These are phyloP conservation scores for Platycheirus albimanus DNA, from an alignment of 2,888 invertebrate genomes.

Conservation along the genomic window DNA sequence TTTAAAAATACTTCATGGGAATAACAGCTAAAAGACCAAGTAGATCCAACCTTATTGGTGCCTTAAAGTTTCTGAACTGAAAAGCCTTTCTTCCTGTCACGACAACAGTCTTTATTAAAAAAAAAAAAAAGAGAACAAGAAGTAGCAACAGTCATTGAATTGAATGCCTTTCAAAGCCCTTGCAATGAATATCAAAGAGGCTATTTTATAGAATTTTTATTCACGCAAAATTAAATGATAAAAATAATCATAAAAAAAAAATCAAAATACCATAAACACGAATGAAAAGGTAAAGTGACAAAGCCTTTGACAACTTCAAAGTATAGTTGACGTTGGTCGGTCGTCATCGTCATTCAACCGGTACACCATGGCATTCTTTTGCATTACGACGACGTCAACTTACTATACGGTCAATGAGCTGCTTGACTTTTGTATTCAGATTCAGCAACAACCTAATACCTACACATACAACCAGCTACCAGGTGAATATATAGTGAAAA, in stretches of 20 bases:
- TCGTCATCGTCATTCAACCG: conserved; percentile 22
- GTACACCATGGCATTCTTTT: not conserved
- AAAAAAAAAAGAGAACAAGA: not conserved
- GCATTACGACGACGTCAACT: too few relatives aligned
- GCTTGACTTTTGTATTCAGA: not conserved
- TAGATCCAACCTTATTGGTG: too few relatives aligned
- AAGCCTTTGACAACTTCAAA: conserved; percentile 15
- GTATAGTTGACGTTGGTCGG: too few relatives aligned
- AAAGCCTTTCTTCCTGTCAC: conserved; percentile 65
- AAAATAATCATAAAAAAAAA: too few relatives aligned
- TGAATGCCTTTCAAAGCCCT: conserved; percentile 22
- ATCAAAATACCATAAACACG: conserved; percentile 16
- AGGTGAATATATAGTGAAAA: conserved; percentile 17
- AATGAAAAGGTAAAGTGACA: conserved; percentile 15
- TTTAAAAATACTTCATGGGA: too few relatives aligned
- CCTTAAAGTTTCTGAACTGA: too few relatives aligned
- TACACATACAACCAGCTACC: not conserved
- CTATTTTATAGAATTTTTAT: conserved; percentile 49
- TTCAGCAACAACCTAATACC: too few relatives aligned
- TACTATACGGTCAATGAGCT: conserved; percentile 2
- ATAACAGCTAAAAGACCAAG: too few relatives aligned
- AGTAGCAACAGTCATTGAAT: not conserved
- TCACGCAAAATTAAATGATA: conserved; percentile 44
- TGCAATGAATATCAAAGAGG: conserved; percentile 54
- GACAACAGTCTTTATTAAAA: conserved; percentile 14